A percentile compares a stretch with the other conserved stretches of the same genome.
Evolutionary conservation across 2,113 vertebrate genomes (phyloP).

Genomic region (Mugil cephalus): DNA sequence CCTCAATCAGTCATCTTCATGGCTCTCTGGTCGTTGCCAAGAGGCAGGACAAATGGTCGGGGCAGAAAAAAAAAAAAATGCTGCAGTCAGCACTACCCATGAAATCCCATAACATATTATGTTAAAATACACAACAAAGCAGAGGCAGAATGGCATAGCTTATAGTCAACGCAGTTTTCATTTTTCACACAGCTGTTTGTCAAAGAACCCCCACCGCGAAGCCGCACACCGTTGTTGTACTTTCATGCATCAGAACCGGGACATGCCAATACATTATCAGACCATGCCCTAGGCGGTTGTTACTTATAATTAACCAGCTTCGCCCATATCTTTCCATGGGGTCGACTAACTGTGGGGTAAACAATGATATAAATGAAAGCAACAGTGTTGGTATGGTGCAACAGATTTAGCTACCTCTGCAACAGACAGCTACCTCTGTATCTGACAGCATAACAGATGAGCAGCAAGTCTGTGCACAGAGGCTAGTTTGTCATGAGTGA

Average conservation of each 20-base stretch:
- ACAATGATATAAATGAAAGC: conserved; percentile 52
- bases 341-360: conserved; percentile 53
- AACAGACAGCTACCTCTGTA: conserved; percentile 35
- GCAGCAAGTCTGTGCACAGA: conserved; percentile 38
- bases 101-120: conserved; percentile 58
- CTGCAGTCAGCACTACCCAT: conserved; percentile 61
- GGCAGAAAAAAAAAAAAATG: conserved; percentile 43
- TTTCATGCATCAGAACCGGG: conserved; percentile 56
- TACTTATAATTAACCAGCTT: conserved; percentile 72
- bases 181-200: conserved; percentile 69
- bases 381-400: conserved; percentile 14
- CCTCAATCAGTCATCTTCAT: conserved; percentile 62
- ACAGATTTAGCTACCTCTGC: conserved; percentile 60
- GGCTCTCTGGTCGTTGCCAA: conserved; percentile 34
- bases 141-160: conserved; percentile 59
- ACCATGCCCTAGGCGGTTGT: conserved; percentile 49
- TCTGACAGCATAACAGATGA: conserved; percentile 78
- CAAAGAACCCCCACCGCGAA: conserved; percentile 33
- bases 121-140: conserved; percentile 57
- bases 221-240: conserved; percentile 24
- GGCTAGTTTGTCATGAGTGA: conserved; percentile 80
- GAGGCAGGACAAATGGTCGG: conserved; percentile 47
- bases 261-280: conserved; percentile 57
- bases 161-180: conserved; percentile 49
- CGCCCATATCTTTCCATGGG: conserved; percentile 25